Evolutionary conservation across 2,888 invertebrate genomes (phyloP), one percentile per base, ranked within the genome.

Genomic region (Pollenia griseotomentosa): DNA sequence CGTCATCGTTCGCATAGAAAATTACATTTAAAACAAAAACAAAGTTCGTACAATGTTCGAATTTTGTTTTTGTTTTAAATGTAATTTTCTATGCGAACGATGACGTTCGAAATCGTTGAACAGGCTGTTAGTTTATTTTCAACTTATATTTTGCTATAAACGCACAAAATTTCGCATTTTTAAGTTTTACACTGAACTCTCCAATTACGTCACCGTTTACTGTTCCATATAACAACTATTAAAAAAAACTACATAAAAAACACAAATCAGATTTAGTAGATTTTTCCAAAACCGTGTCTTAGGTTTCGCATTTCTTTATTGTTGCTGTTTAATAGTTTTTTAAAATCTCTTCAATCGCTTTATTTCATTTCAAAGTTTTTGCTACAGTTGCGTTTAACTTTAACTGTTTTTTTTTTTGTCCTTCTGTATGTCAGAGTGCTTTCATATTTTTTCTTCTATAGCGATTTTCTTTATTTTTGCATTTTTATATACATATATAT

Each of bases 291-390:
- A 80, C 79, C 79, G 79, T 85, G 79, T 75, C 74, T 80, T 44
- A 9, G 84, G 84, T 79, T 85, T 80, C 79, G 74, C 79, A 86
- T 86, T 83, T 86, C 73, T 82, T 83, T 78, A 42, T 11, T 68
- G 19, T 65, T 81, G n/a, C 44, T 53, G 44, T 73, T 81, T 82
- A 75, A 77, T 71, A 77, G 77, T 77, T 77, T 61, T 68, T 66
- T 82, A 81, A 81, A 75, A 85, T 59, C 65, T 48, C 33, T 79
- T 83, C 66, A 82, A 79, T 68, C 78, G 68, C 51, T 68, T 77
- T 48, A 68, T 68, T 48, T 33, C 33, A 33, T 33, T 33, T 33
- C 33, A 33, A 33, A 33, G 33, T 33, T 16, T 77, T 53, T 63
- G 48, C 75, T 55, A 33, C n/a, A 79, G 53, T 74, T 79, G 65